Evolutionary conservation across 1,140 invertebrate genomes (phyloP), one percentile per base, ranked within the genome.

Genomic region (Pseudachorutes palmiensis): DNA sequence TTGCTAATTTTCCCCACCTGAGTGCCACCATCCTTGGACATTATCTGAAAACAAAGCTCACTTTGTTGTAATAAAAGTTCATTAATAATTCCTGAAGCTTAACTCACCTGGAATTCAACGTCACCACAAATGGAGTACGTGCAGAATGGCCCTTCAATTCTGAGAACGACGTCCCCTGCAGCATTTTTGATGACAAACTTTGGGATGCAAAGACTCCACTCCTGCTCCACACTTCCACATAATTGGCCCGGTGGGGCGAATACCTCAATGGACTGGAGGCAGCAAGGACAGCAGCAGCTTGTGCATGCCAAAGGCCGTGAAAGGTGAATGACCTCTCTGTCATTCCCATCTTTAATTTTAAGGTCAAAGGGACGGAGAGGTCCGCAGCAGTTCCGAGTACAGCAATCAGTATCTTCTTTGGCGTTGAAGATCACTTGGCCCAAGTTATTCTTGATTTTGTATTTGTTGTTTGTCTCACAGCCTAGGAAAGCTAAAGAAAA

Each of bases 381-480:
- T 1, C 92, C 92, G 75, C 88, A 87, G 74, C 86, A 91, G 73
- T 88, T 87, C 72, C 91, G 1, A 28, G 68, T 66, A 68, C 88
- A 89, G 95, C 92, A 60, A 88, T 82, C 65, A 1, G 87, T 90
- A 65, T 93, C 87, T 81, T 96, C 93, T 3, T 85, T 84, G 26
- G 91, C 90, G 76, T 85, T 88, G 76, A 88, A 95, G 0, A 96
- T 82, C 75, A 88, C 89, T 77, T 93, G 88, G 0, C 91, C 78
- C 85, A 86, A 45, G 84, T 72, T 65, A 81, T 84, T 76, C 87
- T 68, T 70, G 12, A 74, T 64, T 58, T 74, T 72, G 45, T 74
- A 74, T 59, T 60, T 72, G 19, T 77, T 78, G 3, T 76, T 69
- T 2, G 68, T 74, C 29, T 76, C 71, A 64, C 71, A 78, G 22